phyloP scores from a whole-genome alignment of 2,113 vertebrate genomes.

The Anoplopoma fimbria region DNA sequence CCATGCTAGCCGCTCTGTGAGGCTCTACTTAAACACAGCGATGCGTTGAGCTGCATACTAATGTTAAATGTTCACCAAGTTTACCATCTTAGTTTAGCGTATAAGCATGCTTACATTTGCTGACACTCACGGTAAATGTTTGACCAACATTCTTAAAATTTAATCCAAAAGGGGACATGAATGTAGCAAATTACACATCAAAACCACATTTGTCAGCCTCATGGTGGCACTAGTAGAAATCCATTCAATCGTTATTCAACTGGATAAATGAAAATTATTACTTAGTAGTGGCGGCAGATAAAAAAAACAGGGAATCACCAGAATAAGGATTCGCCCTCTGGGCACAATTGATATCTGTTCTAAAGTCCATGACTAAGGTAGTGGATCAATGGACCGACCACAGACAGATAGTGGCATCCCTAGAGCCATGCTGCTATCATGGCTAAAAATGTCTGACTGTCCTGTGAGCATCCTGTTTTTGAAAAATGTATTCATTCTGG shows the following conservation, averaged over 20 bases:
- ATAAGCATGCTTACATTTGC: not conserved
- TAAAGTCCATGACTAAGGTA: not conserved
- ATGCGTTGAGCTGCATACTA: not conserved
- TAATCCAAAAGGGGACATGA: not conserved
- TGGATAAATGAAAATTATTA: not conserved
- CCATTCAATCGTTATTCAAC: not conserved
- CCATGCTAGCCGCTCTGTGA: not conserved
- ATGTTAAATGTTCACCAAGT: not conserved
- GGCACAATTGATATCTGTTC: not conserved
- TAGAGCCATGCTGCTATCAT: not conserved
- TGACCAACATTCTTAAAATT: not conserved
- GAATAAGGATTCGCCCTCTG: not conserved
- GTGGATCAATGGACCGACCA: not conserved
- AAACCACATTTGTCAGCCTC: not conserved
- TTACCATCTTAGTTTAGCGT: not conserved
- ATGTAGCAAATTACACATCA: not conserved
- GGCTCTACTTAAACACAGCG: not conserved
- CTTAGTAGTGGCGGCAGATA: not conserved
- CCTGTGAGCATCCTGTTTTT: not conserved
- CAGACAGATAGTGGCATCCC: not conserved
- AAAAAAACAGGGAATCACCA: not conserved
- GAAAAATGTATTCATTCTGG: not conserved
- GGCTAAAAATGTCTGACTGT: slow-evolving; percentile 11
- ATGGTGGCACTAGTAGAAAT: not conserved
- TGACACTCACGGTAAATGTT: not conserved